Evolutionary conservation across 2,113 vertebrate species (phyloP).

Genomic region (Sebastes schlegelii): DNA sequence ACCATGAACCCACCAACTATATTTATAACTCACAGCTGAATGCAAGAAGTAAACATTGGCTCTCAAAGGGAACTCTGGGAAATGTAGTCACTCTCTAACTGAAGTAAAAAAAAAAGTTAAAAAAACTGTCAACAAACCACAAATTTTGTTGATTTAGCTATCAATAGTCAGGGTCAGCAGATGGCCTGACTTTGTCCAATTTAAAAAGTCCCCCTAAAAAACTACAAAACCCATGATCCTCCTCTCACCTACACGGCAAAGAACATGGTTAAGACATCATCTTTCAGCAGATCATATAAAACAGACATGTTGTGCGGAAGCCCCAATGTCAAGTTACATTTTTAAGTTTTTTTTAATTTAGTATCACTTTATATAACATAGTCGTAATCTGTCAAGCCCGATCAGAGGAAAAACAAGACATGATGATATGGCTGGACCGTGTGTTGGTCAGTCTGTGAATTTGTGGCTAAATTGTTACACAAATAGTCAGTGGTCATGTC

Average conservation of each 20-base stretch:
- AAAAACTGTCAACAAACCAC: background rate
- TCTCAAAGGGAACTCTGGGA: background rate
- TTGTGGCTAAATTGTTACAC: no score
- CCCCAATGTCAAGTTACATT: background rate
- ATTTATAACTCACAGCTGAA: constrained; percentile 32
- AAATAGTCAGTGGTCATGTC: no score
- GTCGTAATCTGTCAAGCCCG: no score
- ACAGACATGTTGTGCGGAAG: background rate
- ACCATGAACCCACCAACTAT: background rate
- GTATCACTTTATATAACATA: no score
- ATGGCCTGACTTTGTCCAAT: background rate
- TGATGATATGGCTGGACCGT: no score
- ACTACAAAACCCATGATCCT: constrained; percentile 13
- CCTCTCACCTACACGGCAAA: background rate
- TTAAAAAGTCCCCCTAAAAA: background rate
- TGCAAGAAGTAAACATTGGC: constrained; percentile 13
- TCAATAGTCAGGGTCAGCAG: background rate
- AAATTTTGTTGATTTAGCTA: background rate
- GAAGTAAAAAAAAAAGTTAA: background rate
- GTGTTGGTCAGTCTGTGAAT: no score
- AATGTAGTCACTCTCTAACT: background rate
- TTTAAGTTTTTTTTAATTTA: no score
- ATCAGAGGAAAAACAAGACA: no score
- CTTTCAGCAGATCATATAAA: background rate
- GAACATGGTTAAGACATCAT: background rate